phyloP scores from a whole-genome alignment of 1,140 invertebrate genomes.

The Eumaeus atala region DNA sequence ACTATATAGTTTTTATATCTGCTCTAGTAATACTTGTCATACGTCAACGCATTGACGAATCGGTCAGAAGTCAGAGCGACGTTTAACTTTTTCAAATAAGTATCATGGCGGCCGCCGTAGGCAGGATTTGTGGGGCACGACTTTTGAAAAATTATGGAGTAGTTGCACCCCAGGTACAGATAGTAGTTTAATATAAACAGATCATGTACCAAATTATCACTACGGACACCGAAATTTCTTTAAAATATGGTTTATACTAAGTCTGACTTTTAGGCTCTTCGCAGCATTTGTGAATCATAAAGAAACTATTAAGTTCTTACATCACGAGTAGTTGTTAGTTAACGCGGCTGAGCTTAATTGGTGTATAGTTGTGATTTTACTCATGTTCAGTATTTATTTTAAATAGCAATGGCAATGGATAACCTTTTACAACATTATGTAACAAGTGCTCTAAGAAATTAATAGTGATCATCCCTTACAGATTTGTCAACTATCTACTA shows the following conservation, averaged over 20 bases:
- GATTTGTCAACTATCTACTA: slow-evolving; percentile 80
- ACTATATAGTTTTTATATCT: slow-evolving; percentile 18
- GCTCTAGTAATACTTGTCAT: neutral
- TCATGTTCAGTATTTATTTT: neutral
- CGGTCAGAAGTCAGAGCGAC: slow-evolving; percentile 44
- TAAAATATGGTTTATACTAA: neutral
- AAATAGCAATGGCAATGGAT: slow-evolving; percentile 42
- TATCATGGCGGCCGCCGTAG: slow-evolving; percentile 87
- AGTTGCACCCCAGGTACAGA: slow-evolving; percentile 62
- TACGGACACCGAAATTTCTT: neutral
- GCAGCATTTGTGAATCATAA: neutral
- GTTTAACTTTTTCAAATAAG: slow-evolving; percentile 49
- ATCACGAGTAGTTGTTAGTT: neutral
- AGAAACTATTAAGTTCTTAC: neutral
- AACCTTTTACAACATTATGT: slow-evolving; percentile 70
- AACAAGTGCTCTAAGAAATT: slow-evolving; percentile 57
- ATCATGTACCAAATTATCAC: slow-evolving; percentile 13
- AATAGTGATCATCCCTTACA: slow-evolving; percentile 67
- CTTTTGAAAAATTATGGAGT: slow-evolving; percentile 78
- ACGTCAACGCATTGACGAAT: neutral
- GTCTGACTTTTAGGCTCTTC: neutral
- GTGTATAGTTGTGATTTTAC: too few relatives aligned
- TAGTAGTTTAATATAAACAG: slow-evolving; percentile 29
- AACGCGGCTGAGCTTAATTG: neutral
- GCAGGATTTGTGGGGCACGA: slow-evolving; percentile 86